Evolutionary conservation across 1,140 invertebrate species (phyloP).

Genomic region (Drosophila athabasca): DNA sequence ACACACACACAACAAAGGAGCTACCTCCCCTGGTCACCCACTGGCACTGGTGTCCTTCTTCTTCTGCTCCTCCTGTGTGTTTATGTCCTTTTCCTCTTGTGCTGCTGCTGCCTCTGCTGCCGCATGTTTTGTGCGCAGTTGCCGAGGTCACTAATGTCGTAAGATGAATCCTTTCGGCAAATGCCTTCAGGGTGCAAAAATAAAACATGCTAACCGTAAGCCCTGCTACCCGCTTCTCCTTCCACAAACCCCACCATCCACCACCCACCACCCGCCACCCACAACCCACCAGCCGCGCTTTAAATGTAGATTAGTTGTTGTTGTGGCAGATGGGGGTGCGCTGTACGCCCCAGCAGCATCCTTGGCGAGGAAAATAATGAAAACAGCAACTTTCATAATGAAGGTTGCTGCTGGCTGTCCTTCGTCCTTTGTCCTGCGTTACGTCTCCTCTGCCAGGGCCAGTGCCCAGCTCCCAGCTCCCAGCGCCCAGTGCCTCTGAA

Average conservation of each 20-base stretch:
- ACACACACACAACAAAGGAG: conserved; percentile 65
- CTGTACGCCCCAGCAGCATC: conserved; percentile 9
- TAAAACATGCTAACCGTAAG: conserved; percentile 67
- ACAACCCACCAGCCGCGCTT: conserved; percentile 32
- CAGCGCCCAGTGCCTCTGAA: conserved; percentile 1
- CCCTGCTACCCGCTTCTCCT: conserved; percentile 1
- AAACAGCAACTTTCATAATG: conserved; percentile 82
- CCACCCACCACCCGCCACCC: neutral
- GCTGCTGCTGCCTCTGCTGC: conserved; percentile 17
- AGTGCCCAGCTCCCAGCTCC: conserved; percentile 14
- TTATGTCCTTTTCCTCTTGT: neutral
- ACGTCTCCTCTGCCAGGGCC: conserved; percentile 1
- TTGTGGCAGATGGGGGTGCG: conserved; percentile 39
- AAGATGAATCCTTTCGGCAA: conserved; percentile 83
- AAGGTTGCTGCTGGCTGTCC: conserved; percentile 50
- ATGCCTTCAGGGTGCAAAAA: conserved; percentile 82
- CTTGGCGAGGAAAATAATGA: conserved; percentile 75
- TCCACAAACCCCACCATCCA: neutral
- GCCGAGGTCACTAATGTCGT: conserved; percentile 82
- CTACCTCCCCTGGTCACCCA: conserved; percentile 6
- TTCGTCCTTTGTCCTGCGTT: conserved; percentile 22
- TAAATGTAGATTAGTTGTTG: conserved; percentile 82
- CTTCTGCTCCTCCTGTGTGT: neutral
- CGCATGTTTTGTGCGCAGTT: conserved; percentile 77
- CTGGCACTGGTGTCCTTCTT: conserved; percentile 2